Percentiles rank a stretch among this genome's conserved stretches.
Conservation (phyloP, 2,888 invertebrate genomes). For the Epinotia bilunana region DNA sequence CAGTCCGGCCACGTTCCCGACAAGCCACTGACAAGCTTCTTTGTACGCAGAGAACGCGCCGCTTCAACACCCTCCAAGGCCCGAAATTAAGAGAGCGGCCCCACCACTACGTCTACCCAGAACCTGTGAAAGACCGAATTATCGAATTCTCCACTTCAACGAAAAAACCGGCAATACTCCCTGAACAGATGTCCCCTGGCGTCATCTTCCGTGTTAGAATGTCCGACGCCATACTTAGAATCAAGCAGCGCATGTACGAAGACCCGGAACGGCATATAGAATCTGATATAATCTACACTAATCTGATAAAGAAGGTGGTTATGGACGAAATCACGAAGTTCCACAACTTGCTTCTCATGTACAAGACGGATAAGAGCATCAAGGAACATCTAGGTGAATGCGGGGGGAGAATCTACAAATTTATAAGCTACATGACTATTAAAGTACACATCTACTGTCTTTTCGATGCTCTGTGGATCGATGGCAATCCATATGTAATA, state of each 20-base stretch:
- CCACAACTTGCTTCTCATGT: conserved; percentile 75
- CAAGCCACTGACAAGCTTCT: conserved; percentile 52
- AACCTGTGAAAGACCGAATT: conserved; percentile 73
- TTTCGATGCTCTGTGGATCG: conserved; percentile 79
- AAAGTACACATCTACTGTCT: conserved; percentile 79
- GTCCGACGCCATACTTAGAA: conserved; percentile 77
- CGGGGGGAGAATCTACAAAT: conserved; percentile 77
- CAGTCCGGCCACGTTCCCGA: not conserved
- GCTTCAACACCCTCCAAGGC: conserved; percentile 67
- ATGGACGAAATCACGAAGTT: conserved; percentile 80
- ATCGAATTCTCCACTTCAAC: conserved; percentile 72
- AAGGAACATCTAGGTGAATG: conserved; percentile 80
- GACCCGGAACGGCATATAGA: conserved; percentile 78
- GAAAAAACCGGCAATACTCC: conserved; percentile 71
- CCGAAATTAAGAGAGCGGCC: conserved; percentile 75
- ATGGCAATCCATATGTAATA: conserved; percentile 79
- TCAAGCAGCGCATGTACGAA: conserved; percentile 80
- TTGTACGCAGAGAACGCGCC: conserved; percentile 66
- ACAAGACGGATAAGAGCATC: conserved; percentile 76
- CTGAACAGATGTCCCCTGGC: conserved; percentile 79
- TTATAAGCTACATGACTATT: conserved; percentile 79
- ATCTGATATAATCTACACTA: conserved; percentile 79
- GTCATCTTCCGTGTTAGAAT: conserved; percentile 78
- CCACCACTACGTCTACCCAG: conserved; percentile 76
- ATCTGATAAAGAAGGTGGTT: conserved; percentile 77